Base-by-base conservation (phyloP, 2,888 invertebrate species). In the Psylliodes chrysocephalus region DNA sequence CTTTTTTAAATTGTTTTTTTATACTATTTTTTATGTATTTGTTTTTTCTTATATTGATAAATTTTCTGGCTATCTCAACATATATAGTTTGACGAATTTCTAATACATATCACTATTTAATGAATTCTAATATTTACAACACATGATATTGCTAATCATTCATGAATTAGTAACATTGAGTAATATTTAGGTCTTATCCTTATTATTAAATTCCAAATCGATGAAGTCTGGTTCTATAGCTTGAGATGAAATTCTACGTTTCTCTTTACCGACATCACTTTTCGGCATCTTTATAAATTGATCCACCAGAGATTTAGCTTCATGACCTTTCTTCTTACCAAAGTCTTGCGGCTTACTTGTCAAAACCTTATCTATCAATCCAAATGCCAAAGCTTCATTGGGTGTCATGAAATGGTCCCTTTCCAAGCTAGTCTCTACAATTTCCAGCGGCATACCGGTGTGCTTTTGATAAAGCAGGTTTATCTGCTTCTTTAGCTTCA, bases 351-450 rank as follows among this genome's bases (percentile, higher is more conserved):
- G 73, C 60, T 66, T 73, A 2, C 10, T 22, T 3, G 66, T 64
- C 38, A 96, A 82, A 51, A 97, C 91, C 81, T 91, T 90, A 82
- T 98, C 98, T 77, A 98, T 94, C 28, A 98, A 80, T 22, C 98
- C 98, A 84, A 96, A 93, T n/a, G 86, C 83, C 79, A 92, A 91
- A 0, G 98, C 98, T 84, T 97, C 95, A 2, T 83, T 81, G 0
- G 98, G 95, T 42, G 88, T 90, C 94, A 98, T 93, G 75, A 95
- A 98, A 75, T 91, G 89, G 79, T 98, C 98, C 42, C 98, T 86
- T 80, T 98, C 98, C 91, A 98, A 93, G 56, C 88, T 90, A 25
- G 79, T 79, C 78, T 94, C 93, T 60, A 88, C 83, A 68, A 82
- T 84, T 18, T 87, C 86, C 40, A 85, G 75, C 0, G 82, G 81